These are phyloP conservation scores for Rotaria sp. DNA, from an alignment of 2,888 invertebrate genomes.

Conservation along the genomic window DNA sequence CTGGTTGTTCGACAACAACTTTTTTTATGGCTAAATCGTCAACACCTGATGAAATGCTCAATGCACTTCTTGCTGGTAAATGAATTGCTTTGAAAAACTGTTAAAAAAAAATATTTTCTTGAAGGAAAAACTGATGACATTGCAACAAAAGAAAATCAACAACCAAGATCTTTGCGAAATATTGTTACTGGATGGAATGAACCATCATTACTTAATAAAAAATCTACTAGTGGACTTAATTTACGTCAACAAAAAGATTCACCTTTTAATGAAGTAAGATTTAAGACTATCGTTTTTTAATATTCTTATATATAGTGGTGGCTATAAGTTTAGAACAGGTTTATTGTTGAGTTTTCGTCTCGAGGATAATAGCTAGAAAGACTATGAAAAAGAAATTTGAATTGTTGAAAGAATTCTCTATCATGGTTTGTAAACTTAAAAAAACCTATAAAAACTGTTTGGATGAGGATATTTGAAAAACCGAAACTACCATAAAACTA, in stretches of 20 bases:
- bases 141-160: neutral
- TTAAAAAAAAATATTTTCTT: too few species aligned
- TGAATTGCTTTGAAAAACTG: neutral
- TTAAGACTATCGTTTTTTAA: neutral
- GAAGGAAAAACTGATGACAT: neutral
- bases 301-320: too few species aligned
- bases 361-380: too few species aligned
- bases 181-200: neutral
- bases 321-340: too few species aligned
- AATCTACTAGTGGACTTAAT: neutral
- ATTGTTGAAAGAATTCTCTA: too few species aligned
- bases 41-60: conserved; percentile 19
- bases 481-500: too few species aligned
- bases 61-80: neutral
- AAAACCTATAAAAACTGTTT: too few species aligned
- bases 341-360: too few species aligned
- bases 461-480: too few species aligned
- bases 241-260: neutral
- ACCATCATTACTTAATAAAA: neutral
- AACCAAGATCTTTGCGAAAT: neutral
- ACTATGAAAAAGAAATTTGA: too few species aligned
- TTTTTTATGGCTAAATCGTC: conserved; percentile 25
- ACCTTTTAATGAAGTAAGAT: neutral
- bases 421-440: too few species aligned
- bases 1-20: conserved; percentile 10